phyloP scores from a whole-genome alignment of 2,888 invertebrate genomes.

The Metellina segmentata region DNA sequence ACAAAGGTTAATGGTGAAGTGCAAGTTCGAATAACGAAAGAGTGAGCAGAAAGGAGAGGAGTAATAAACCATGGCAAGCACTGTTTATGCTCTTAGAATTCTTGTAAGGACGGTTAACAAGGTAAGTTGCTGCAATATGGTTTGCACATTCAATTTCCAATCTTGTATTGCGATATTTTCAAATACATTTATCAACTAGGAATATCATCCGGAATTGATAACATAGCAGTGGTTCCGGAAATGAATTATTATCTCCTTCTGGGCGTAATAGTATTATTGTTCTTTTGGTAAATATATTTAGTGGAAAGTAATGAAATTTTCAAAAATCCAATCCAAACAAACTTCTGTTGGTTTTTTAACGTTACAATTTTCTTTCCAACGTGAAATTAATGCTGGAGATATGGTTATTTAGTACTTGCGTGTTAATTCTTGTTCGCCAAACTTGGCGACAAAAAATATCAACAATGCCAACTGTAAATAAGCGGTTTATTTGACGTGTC shows the following conservation, averaged over 20 bases:
- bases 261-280: constrained; percentile 25
- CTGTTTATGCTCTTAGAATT: constrained; percentile 40
- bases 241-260: constrained; percentile 43
- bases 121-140: neutral
- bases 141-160: neutral
- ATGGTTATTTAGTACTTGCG: neutral
- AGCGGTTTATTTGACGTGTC: constrained; percentile 54
- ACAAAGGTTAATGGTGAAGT: constrained; percentile 56
- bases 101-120: constrained; percentile 19
- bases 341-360: neutral
- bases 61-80: constrained; percentile 40
- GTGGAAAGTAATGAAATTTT: neutral
- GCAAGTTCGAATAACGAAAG: neutral
- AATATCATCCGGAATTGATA: constrained; percentile 3
- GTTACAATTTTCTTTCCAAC: neutral
- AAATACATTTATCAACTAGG: neutral
- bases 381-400: neutral
- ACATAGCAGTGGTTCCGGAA: constrained; percentile 45
- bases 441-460: constrained; percentile 14
- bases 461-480: constrained; percentile 6
- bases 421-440: constrained; percentile 33
- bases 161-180: neutral
- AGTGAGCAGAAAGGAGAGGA: constrained; percentile 2
- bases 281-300: neutral
- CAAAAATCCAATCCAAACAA: neutral